These are phyloP conservation scores for Rallus limicola DNA, from an alignment of 2,113 vertebrate species.

Conservation along the genomic window DNA sequence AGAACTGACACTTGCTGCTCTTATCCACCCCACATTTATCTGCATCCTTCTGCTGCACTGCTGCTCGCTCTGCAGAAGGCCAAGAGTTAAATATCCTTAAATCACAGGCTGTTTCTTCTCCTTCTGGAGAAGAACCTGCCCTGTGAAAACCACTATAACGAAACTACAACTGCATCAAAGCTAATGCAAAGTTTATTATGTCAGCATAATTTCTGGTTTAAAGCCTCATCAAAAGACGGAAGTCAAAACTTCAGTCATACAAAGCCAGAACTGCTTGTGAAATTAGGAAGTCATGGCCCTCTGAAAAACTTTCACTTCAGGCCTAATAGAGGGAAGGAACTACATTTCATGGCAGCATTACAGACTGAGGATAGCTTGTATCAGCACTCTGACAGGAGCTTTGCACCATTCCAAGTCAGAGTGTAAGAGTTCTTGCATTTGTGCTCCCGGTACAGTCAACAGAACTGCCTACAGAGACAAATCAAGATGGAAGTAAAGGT, in stretches of 20 bases:
- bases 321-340: neutral
- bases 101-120: neutral
- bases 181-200: no score
- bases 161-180: no score
- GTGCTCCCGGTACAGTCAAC: accelerated
- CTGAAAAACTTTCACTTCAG: neutral
- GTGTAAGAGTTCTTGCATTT: neutral
- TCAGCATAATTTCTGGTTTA: neutral
- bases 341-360: neutral
- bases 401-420: neutral
- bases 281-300: neutral
- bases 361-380: neutral
- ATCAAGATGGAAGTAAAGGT: neutral
- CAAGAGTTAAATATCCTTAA: neutral
- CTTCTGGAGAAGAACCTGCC: neutral
- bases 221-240: neutral
- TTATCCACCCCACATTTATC: accelerated
- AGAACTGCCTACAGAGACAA: neutral
- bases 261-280: neutral
- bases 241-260: neutral
- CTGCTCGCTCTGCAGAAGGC: neutral
- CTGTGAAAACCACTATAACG: neutral
- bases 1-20: neutral
- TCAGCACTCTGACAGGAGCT: neutral
- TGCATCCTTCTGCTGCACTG: accelerated